These are phyloP conservation scores for Cremastinae sp. DNA, from an alignment of 2,888 invertebrate species.

Conservation along the genomic window DNA sequence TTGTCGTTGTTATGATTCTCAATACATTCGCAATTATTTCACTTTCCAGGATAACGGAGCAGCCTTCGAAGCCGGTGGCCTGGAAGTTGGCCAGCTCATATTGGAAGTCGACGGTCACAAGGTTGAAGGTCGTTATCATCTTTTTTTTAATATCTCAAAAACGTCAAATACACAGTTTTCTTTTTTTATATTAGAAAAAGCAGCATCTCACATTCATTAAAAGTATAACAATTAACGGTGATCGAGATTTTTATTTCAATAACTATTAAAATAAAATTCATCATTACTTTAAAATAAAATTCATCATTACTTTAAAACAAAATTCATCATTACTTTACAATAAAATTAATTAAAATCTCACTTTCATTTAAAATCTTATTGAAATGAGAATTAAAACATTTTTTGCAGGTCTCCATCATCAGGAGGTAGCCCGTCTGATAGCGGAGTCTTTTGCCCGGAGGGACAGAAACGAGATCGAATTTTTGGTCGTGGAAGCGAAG, in stretches of 20 bases:
- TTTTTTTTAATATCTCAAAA: background rate
- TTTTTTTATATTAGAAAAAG: background rate
- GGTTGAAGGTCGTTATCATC: conserved; percentile 80
- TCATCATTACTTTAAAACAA: too few relatives aligned
- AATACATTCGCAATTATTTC: conserved; percentile 24
- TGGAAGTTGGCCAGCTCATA: conserved; percentile 96
- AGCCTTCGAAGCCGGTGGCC: conserved; percentile 94
- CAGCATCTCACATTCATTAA: too few relatives aligned
- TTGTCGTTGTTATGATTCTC: background rate
- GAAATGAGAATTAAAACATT: background rate
- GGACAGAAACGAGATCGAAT: conserved; percentile 93
- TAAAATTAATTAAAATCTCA: background rate
- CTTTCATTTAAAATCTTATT: too few relatives aligned
- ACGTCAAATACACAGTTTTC: background rate
- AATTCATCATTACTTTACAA: too few relatives aligned
- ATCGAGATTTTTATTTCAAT: too few relatives aligned
- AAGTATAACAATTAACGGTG: too few relatives aligned
- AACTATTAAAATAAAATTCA: too few relatives aligned
- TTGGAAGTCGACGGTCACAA: conserved; percentile 92
- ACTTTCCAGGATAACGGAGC: conserved; percentile 92
- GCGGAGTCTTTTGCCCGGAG: conserved; percentile 96
- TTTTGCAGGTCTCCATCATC: conserved; percentile 75
- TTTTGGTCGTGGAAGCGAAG: conserved; percentile 95
- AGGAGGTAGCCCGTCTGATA: conserved; percentile 93
- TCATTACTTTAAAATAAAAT: too few relatives aligned